Base-by-base conservation (phyloP, 2,797 vertebrate genomes). In the Naso thynnoides region DNA sequence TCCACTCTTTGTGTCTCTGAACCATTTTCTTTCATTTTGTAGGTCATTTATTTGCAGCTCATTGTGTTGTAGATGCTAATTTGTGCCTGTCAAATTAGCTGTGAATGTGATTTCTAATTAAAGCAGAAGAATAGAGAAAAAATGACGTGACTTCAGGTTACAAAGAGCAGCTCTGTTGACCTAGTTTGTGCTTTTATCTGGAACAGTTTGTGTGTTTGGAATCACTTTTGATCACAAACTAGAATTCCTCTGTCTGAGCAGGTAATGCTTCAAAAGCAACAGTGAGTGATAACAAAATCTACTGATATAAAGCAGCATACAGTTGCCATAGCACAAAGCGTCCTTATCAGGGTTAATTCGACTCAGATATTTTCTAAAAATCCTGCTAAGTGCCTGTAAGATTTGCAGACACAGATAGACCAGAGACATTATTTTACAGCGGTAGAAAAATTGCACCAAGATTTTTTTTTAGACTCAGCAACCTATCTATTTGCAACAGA, bases 401-500 rank as follows among this genome's bases (percentile, higher is more conserved):
- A 73, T 76, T 65, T 68, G 56, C 54, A 80, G 70, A 68, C 71
- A 56, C 36, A 66, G 68, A 76, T 68, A 65, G 42, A 47, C 62
- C 1, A 7, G 52, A 38, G 42, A 57, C 49, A 4, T 82, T 72
- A 53, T 64, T 62, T 77, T 75, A 33, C 57, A 29, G 50, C 33
- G 42, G 62, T 72, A 77, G 78, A 88, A 86, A 75, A 83, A 86
- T 82, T 79, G 74, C 60, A 65, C 53, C 31, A 21, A 24, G 38
- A 50, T 60, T 55, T 76, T 57, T 79, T 50, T 76, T 78, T 74
- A 33, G 54, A 77, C 76, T 81, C 66, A 16, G 73, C 63, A 81
- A 44, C 48, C 47, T 56, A 70, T 79, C 65, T 76, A 23, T 87
- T 80, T 73, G 60, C 62, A 70, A 68, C 68, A 70, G 57, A 88